These are phyloP conservation scores for Scolanthus callimorphus DNA, from an alignment of 92 coral and sea anemone genomes.

Conservation along the genomic window DNA sequence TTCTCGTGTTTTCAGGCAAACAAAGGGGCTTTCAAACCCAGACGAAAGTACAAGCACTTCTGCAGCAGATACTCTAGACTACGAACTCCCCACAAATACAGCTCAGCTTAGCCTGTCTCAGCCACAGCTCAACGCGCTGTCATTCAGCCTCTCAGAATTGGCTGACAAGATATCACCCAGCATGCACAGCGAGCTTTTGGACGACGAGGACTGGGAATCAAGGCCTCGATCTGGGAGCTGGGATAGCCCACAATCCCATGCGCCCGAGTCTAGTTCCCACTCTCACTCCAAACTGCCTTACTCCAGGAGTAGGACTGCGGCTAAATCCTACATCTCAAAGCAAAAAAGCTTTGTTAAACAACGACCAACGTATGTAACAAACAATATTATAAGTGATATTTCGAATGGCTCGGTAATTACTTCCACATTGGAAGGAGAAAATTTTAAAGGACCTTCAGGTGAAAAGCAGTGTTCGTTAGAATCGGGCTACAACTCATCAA, in stretches of 20 bases:
- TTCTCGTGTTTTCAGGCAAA: too few species aligned
- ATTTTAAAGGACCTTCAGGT: background rate
- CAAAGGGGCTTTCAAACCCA: too few species aligned
- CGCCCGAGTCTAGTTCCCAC: conserved; percentile 2
- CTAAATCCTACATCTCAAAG: conserved; percentile 44
- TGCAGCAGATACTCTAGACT: background rate
- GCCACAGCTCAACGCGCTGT: conserved; percentile 59
- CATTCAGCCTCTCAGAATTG: conserved; percentile 67
- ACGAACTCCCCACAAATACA: background rate
- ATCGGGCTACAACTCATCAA: conserved; percentile 76
- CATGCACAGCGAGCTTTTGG: conserved; percentile 16
- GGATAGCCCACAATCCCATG: conserved; percentile 9
- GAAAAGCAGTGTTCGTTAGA: conserved; percentile 45
- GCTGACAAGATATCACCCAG: conserved; percentile 74
- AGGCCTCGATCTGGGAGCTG: background rate
- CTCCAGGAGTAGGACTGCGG: conserved; percentile 37
- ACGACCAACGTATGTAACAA: conserved; percentile 9
- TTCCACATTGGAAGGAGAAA: conserved; percentile 11
- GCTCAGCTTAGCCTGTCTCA: conserved; percentile 46
- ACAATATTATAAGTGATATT: conserved; percentile 21
- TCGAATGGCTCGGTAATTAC: conserved; percentile 10
- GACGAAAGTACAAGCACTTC: too few species aligned
- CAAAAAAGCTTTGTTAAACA: conserved; percentile 56
- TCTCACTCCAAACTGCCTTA: conserved; percentile 60
- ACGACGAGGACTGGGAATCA: conserved; percentile 25